Evolutionary conservation across 2,113 vertebrate species (phyloP).

Genomic region (Ammodytes dubius): DNA sequence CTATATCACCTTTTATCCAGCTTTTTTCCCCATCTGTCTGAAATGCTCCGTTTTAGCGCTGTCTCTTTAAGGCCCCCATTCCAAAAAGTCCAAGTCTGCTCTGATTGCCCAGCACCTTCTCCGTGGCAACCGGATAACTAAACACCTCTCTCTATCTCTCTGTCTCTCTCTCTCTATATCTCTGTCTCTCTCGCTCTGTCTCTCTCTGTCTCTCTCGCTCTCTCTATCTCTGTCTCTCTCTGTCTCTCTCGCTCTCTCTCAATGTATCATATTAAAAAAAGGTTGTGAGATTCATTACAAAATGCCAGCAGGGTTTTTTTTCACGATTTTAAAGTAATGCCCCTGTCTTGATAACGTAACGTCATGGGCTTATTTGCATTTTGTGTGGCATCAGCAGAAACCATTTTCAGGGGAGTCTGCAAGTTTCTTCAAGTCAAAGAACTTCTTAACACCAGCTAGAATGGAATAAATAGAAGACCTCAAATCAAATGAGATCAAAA

Average conservation of each 20-base stretch:
- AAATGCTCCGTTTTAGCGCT: too few relatives aligned
- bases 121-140: not conserved
- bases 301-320: slow-evolving; percentile 34
- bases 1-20: too few relatives aligned
- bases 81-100: too few relatives aligned
- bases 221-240: not conserved
- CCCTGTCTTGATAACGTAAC: slow-evolving; percentile 37
- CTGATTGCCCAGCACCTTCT: not conserved
- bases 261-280: slow-evolving; percentile 2
- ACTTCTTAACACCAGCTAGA: slow-evolving; percentile 8
- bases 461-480: slow-evolving; percentile 25
- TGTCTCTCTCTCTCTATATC: not conserved
- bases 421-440: slow-evolving; percentile 33
- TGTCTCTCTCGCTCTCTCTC: not conserved
- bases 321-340: slow-evolving; percentile 46
- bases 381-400: slow-evolving; percentile 58
- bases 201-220: too few relatives aligned
- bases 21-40: too few relatives aligned
- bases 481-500: not conserved
- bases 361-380: slow-evolving; percentile 52
- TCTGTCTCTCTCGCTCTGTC: too few relatives aligned
- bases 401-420: slow-evolving; percentile 33
- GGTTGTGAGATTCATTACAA: slow-evolving; percentile 23
- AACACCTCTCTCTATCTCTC: not conserved
- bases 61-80: too few relatives aligned